Conservation (phyloP, 2,888 invertebrate genomes). For the Caenorhabditis doughertyi region DNA sequence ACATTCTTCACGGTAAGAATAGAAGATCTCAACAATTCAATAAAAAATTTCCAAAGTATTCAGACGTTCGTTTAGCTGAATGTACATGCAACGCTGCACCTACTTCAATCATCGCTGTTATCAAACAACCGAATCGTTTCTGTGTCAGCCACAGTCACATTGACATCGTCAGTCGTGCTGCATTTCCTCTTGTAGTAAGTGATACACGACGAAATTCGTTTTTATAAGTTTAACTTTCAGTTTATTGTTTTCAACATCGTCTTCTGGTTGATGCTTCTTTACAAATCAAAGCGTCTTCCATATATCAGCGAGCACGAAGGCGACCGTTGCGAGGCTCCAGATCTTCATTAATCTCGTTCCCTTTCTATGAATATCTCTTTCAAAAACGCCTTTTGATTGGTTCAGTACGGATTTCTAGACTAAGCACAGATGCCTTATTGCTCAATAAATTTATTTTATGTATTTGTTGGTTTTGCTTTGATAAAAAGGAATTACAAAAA, state of each 20-base stretch:
- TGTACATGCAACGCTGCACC: constrained; percentile 74
- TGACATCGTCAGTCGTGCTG: constrained; percentile 73
- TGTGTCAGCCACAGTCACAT: constrained; percentile 75
- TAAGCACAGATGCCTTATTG: constrained; percentile 60
- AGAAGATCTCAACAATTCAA: not conserved
- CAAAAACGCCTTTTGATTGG: constrained; percentile 42
- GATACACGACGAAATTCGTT: not conserved
- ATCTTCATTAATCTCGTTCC: constrained; percentile 33
- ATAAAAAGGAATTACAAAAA: not conserved
- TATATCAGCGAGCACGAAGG: constrained; percentile 66
- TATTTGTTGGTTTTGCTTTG: not conserved
- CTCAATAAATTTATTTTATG: constrained; percentile 50
- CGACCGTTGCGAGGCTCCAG: constrained; percentile 63
- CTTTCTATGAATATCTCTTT: constrained; percentile 40
- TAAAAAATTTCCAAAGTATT: constrained; percentile 15
- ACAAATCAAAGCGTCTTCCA: constrained; percentile 72
- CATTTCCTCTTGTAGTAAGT: constrained; percentile 72
- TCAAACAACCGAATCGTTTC: constrained; percentile 67
- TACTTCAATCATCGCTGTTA: constrained; percentile 70
- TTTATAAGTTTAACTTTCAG: constrained; percentile 57
- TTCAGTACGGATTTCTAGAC: constrained; percentile 52
- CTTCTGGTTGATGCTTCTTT: constrained; percentile 75
- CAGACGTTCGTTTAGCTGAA: constrained; percentile 75
- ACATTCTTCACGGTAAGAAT: constrained; percentile 72
- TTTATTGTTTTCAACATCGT: constrained; percentile 75